These are phyloP conservation scores for Gadus chalcogrammus DNA, from an alignment of 2,113 vertebrate genomes.

Conservation along the genomic window DNA sequence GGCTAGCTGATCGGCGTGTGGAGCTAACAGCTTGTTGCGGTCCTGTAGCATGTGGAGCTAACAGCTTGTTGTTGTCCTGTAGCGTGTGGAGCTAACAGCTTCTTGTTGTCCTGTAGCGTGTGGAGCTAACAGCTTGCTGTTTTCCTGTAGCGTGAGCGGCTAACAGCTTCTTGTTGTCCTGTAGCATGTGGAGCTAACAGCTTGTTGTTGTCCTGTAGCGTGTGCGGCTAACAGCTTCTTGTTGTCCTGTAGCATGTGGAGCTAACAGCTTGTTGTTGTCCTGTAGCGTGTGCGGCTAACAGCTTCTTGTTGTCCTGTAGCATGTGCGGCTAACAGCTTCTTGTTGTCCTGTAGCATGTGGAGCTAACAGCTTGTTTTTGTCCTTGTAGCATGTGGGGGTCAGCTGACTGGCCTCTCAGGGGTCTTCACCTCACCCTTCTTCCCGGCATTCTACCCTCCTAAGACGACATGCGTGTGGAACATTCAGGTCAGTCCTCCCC, in stretches of 20 bases:
- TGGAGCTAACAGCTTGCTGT: background rate
- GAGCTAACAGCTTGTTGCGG: too few species aligned
- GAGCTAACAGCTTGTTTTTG: background rate
- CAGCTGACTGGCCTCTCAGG: slow-evolving; percentile 66
- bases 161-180: too few species aligned
- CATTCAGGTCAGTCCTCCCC: slow-evolving; percentile 76
- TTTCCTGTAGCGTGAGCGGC: too few species aligned
- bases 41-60: too few species aligned
- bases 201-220: background rate
- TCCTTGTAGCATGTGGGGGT: slow-evolving; percentile 77
- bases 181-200: background rate
- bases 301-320: background rate
- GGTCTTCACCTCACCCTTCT: slow-evolving; percentile 81
- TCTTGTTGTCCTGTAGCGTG: too few species aligned
- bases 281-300: background rate
- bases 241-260: background rate
- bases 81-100: background rate
- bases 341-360: too few species aligned
- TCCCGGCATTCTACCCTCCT: slow-evolving; percentile 85
- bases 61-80: background rate
- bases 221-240: background rate
- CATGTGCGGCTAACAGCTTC: background rate
- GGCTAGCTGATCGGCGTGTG: background rate
- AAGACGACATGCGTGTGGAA: slow-evolving; percentile 76
- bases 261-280: too few species aligned